Evolutionary conservation across 2,113 vertebrate species (phyloP).

Genomic region (Motacilla tschutschensis): DNA sequence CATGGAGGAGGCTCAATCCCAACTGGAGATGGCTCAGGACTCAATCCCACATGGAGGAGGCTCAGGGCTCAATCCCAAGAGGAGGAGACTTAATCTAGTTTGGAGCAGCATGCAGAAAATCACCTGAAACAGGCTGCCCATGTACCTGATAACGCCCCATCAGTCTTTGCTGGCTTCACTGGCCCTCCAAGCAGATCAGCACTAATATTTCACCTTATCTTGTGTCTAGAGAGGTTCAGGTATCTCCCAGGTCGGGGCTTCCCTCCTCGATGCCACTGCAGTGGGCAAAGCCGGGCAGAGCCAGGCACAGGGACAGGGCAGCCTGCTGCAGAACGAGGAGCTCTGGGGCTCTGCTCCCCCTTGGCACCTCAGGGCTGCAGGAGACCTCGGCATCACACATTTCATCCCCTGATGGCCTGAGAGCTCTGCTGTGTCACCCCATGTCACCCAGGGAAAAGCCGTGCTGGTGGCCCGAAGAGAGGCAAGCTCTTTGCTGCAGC

Average conservation of each 20-base stretch:
- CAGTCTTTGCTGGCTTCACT: neutral
- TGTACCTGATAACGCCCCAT: neutral
- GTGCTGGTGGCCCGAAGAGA: neutral
- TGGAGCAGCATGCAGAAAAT: rapidly evolving
- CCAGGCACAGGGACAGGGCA: neutral
- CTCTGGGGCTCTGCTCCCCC: neutral
- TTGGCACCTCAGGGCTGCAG: neutral
- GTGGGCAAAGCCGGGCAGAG: neutral
- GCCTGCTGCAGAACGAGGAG: rapidly evolving
- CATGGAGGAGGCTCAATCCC: neutral
- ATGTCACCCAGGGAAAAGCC: neutral
- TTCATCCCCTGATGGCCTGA: neutral
- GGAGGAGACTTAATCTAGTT: neutral
- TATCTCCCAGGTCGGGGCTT: rapidly evolving
- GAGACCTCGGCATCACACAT: rapidly evolving
- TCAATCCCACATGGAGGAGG: rapidly evolving
- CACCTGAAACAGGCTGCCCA: rapidly evolving
- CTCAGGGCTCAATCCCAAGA: neutral
- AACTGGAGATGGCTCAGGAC: rapidly evolving
- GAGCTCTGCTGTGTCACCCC: neutral
- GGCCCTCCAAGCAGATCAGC: neutral
- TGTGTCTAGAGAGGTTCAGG: neutral
- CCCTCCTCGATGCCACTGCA: rapidly evolving
- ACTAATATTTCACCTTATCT: neutral
- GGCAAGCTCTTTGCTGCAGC: neutral